A percentile compares a stretch with the other conserved stretches of the same genome.
These are phyloP conservation scores for Zoanthus solanderi DNA, from an alignment of 92 coral and sea anemone species.

Conservation along the genomic window DNA sequence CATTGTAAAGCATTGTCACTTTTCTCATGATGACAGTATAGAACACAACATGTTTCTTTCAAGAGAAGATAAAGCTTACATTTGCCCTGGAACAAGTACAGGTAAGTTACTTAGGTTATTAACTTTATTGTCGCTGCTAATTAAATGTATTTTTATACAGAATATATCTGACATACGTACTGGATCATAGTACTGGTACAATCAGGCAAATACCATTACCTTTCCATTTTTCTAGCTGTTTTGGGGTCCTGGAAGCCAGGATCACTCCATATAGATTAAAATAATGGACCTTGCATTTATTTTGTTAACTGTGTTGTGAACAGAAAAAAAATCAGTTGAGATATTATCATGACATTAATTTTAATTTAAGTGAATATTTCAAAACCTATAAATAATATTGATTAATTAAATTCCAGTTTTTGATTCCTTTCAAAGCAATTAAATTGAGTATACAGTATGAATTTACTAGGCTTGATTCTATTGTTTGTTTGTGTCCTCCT, in stretches of 20 bases:
- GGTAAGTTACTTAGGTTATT: constrained; percentile 9
- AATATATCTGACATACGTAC: constrained; percentile 6
- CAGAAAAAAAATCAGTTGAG: not conserved
- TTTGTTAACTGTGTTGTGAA: not conserved
- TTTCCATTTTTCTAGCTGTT: constrained; percentile 9
- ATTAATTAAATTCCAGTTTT: constrained; percentile 7
- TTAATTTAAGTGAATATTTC: constrained; percentile 7
- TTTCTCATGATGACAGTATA: constrained; percentile 9
- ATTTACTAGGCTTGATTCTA: constrained; percentile 9
- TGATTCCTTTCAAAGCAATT: constrained; percentile 9
- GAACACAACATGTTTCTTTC: constrained; percentile 10
- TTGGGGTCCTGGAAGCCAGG: constrained; percentile 15
- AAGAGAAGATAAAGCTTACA: constrained; percentile 6
- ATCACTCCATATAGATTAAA: constrained; percentile 9
- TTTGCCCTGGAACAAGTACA: constrained; percentile 12
- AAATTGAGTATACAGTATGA: constrained; percentile 9
- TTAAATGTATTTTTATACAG: constrained; percentile 7
- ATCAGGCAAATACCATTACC: constrained; percentile 11
- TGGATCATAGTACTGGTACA: constrained; percentile 6
- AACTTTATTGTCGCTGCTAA: constrained; percentile 10
- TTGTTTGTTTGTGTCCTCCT: not conserved
- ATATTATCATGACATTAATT: constrained; percentile 7
- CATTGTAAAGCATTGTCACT: constrained; percentile 10
- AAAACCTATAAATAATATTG: constrained; percentile 7
- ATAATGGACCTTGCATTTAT: constrained; percentile 9